phyloP scores from a whole-genome alignment of 2,888 invertebrate genomes.

The Thyatira batis region DNA sequence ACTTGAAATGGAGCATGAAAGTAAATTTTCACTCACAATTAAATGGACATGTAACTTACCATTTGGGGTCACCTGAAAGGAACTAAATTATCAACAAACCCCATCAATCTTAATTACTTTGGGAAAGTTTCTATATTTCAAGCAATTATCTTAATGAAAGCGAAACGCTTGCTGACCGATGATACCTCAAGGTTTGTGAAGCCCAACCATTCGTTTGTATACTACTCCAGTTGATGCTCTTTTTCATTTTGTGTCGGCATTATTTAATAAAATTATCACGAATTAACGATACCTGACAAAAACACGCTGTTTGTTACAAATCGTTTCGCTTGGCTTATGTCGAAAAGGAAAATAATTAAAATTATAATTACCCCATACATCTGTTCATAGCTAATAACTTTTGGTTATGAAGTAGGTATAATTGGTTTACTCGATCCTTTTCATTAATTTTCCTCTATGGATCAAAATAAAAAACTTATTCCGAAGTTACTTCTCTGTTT shows the following conservation, averaged over 20 bases:
- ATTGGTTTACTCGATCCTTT: not conserved
- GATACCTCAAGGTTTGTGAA: not conserved
- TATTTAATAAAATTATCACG: too few relatives aligned
- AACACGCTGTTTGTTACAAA: conserved; percentile 25
- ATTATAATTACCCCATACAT: conserved; percentile 27
- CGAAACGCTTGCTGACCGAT: conserved; percentile 24
- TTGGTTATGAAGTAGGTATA: not conserved
- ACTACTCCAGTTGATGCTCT: conserved; percentile 19
- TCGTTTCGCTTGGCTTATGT: conserved; percentile 14
- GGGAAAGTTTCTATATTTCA: conserved; percentile 52
- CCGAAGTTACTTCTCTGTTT: not conserved
- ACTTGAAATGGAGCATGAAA: conserved; percentile 1
- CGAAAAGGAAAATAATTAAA: conserved; percentile 24
- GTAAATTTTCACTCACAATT: conserved; percentile 5
- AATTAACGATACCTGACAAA: conserved; percentile 18
- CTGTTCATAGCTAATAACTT: conserved; percentile 2
- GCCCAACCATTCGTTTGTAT: conserved; percentile 31
- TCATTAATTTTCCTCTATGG: not conserved
- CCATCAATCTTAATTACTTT: conserved; percentile 67
- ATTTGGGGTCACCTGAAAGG: conserved; percentile 25
- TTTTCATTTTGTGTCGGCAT: too few relatives aligned
- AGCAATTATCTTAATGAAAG: conserved; percentile 66
- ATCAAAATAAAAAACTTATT: not conserved
- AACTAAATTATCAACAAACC: conserved; percentile 49
- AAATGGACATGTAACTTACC: conserved; percentile 19